Evolutionary conservation across 1,140 invertebrate species (phyloP), one percentile per base, ranked within the genome.

Genomic region (Drosophila pandora): DNA sequence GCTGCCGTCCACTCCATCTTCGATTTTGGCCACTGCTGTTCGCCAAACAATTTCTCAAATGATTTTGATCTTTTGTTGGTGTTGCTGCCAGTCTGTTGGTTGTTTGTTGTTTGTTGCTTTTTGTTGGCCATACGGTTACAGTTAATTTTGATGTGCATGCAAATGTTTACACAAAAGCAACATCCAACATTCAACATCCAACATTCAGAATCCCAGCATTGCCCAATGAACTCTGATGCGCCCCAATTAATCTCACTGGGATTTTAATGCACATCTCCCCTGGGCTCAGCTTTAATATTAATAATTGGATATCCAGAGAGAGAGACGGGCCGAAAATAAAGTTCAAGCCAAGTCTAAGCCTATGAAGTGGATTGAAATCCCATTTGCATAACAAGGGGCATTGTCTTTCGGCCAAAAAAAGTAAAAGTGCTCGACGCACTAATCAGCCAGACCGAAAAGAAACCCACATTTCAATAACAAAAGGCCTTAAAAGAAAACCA

Each of bases 391-490:
- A 54, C 56, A 58, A 71, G 39, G 23, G 67, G 21, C 34, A 48
- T 60, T 62, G 45, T 63, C 58, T 70, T 43, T 67, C 43, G 54
- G 52, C 30, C 39, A 32, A 37, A 55, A 85, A 85, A 88, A 71
- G 57, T 82, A 68, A 68, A 84, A 84, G 69, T 68, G 63, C 56
- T 76, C 56, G 65, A 80, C 72, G 72, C 77, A 84, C 82, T 77
- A 74, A 81, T 81, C 72, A 59, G 58, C 37, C 62, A 41, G 21
- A 47, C 41, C 28, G 17, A 62, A 37, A 54, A 57, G 41, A 25
- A 56, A 21, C 49, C 49, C 37, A 57, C 30, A 69, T 76, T 77
- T 78, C 61, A 88, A 78, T 81, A 87, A 85, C 81, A 85, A 87
- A 82, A 43, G 60, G 55, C 21, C 4, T 5, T n/a, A 50, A 41